phyloP scores from a whole-genome alignment of 2,888 invertebrate species.

The Mesorhabditis spiculigera region DNA sequence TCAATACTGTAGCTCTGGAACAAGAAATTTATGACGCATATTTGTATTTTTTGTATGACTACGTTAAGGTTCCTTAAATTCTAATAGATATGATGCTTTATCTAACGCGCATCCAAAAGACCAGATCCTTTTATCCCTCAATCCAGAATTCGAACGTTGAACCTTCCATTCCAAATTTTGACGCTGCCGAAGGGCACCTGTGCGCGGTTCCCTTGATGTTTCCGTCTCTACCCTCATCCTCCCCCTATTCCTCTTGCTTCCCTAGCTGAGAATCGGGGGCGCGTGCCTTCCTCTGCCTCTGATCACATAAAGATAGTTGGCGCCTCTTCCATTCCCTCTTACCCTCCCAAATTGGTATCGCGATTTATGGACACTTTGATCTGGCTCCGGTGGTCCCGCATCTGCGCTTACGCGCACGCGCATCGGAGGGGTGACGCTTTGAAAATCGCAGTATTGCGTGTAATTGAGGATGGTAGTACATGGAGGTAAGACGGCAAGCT shows the following conservation, averaged over 20 bases:
- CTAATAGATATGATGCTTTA: too few relatives aligned
- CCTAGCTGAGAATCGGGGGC: neutral
- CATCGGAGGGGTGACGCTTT: neutral
- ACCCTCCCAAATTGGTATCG: conserved; percentile 8
- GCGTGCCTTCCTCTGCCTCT: conserved; percentile 8
- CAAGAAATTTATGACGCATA: neutral
- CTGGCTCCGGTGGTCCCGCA: neutral
- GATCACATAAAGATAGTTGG: neutral
- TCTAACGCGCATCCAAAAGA: too few relatives aligned
- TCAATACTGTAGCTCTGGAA: too few relatives aligned
- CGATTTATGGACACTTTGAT: neutral
- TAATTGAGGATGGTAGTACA: too few relatives aligned
- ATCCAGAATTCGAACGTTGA: too few relatives aligned
- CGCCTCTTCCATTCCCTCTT: conserved; percentile 4
- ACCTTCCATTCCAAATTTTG: neutral
- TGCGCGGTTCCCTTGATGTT: neutral
- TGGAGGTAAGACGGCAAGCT: too few relatives aligned
- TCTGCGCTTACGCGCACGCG: neutral
- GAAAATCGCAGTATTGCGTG: too few relatives aligned
- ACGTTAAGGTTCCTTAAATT: too few relatives aligned
- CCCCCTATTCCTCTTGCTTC: conserved; percentile 6
- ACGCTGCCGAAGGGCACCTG: neutral
- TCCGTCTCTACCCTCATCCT: neutral
- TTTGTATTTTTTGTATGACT: neutral
- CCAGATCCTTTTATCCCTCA: too few relatives aligned